These are phyloP conservation scores for Laothoe populi DNA, from an alignment of 2,888 invertebrate genomes.

Conservation along the genomic window DNA sequence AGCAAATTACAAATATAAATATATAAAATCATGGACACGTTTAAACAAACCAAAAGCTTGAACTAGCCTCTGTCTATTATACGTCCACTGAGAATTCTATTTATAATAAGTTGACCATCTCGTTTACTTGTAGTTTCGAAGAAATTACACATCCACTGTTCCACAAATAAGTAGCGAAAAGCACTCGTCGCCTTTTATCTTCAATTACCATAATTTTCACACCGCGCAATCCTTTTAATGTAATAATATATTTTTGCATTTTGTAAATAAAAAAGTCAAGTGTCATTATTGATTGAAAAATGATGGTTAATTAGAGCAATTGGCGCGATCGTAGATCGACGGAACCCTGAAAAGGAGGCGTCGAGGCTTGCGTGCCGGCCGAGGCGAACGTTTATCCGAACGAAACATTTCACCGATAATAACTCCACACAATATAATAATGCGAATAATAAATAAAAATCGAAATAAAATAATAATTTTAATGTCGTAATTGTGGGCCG, in stretches of 20 bases:
- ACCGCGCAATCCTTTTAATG: constrained; percentile 16
- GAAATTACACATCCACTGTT: constrained; percentile 7
- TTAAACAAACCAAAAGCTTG: neutral
- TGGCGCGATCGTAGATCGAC: constrained; percentile 25
- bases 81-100: neutral
- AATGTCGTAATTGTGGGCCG: constrained; percentile 83
- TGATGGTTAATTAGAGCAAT: constrained; percentile 22
- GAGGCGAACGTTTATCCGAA: constrained; percentile 79
- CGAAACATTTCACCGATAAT: constrained; percentile 85
- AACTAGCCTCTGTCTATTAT: neutral
- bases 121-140: constrained; percentile 20
- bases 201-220: constrained; percentile 17
- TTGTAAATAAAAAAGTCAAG: constrained; percentile 20
- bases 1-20: constrained; percentile 20
- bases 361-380: constrained; percentile 73
- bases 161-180: constrained; percentile 14
- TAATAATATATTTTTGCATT: constrained; percentile 21
- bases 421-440: constrained; percentile 85
- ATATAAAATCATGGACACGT: constrained; percentile 5
- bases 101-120: constrained; percentile 10
- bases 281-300: constrained; percentile 27
- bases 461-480: constrained; percentile 84
- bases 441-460: constrained; percentile 85
- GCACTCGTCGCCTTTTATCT: constrained; percentile 22
- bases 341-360: constrained; percentile 63